These are phyloP conservation scores for Meda fulgida DNA, from an alignment of 2,797 vertebrate genomes.

Conservation along the genomic window DNA sequence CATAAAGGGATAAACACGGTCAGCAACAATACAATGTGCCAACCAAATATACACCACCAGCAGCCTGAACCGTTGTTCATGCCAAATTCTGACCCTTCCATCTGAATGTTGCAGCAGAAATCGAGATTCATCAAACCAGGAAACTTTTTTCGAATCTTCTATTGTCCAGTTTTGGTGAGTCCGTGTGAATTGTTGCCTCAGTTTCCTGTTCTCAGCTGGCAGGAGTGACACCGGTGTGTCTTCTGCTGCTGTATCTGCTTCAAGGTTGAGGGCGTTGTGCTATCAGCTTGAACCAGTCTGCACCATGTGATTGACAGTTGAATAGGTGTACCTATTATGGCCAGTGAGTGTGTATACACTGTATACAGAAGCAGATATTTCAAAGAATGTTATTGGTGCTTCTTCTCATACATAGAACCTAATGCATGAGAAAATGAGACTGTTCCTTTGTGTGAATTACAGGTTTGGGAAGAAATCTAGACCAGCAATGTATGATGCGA, in stretches of 20 bases:
- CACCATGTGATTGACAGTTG: neutral
- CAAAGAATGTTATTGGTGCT: neutral
- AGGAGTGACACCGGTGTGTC: neutral
- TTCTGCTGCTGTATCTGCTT: too few species aligned
- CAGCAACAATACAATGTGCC: neutral
- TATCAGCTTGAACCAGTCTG: too few species aligned
- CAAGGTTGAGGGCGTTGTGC: too few species aligned
- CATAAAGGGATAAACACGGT: constrained; percentile 57
- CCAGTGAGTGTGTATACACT: too few species aligned
- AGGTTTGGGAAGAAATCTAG: constrained; percentile 99
- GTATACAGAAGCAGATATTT: too few species aligned
- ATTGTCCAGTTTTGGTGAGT: neutral
- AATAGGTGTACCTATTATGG: neutral
- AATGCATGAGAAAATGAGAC: constrained; percentile 4
- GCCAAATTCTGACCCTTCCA: neutral
- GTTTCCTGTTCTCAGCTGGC: neutral
- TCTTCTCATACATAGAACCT: neutral
- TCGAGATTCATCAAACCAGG: neutral
- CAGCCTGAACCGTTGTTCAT: neutral
- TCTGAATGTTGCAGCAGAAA: neutral
- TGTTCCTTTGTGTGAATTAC: constrained; percentile 46
- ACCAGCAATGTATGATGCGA: constrained; percentile 97
- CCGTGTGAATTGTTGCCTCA: neutral
- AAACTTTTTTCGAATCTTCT: neutral
- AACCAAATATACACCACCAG: neutral